phyloP scores from a whole-genome alignment of 2,888 invertebrate species.

The Asteroscopus sphinx region DNA sequence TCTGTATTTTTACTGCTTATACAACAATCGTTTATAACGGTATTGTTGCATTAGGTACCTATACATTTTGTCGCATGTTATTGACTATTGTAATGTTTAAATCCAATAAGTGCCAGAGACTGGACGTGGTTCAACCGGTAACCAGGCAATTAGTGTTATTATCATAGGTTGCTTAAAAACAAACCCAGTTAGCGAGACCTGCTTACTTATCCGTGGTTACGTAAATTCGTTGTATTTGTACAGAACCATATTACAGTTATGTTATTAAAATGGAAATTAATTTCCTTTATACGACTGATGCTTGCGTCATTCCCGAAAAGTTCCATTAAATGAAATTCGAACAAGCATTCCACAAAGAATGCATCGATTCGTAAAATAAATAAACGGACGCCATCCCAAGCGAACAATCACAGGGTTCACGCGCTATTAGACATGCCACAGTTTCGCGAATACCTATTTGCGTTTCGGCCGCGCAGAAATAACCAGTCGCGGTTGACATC shows the following conservation, averaged over 20 bases:
- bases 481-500: slow-evolving; percentile 59
- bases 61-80: slow-evolving; percentile 15
- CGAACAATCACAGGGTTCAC: slow-evolving; percentile 78
- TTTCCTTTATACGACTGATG: slow-evolving; percentile 5
- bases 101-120: slow-evolving; percentile 8
- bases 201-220: slow-evolving; percentile 19
- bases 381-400: slow-evolving; percentile 66
- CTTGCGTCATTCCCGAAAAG: slow-evolving; percentile 22
- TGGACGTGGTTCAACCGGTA: slow-evolving; percentile 31
- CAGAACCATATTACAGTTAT: slow-evolving; percentile 1
- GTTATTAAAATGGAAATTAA: slow-evolving; percentile 2
- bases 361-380: slow-evolving; percentile 70
- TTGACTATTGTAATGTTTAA: slow-evolving; percentile 16
- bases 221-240: slow-evolving; percentile 14
- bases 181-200: slow-evolving; percentile 20
- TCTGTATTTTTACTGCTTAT: slow-evolving; percentile 34
- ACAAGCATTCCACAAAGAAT: slow-evolving; percentile 53
- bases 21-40: slow-evolving; percentile 23
- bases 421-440: slow-evolving; percentile 77
- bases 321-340: slow-evolving; percentile 38
- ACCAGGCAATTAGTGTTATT: slow-evolving; percentile 31
- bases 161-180: slow-evolving; percentile 21
- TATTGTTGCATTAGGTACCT: neutral
- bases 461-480: slow-evolving; percentile 63
- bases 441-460: slow-evolving; percentile 73